These are phyloP conservation scores for Recurvirostra avosetta DNA, from an alignment of 2,113 vertebrate species.

Conservation along the genomic window DNA sequence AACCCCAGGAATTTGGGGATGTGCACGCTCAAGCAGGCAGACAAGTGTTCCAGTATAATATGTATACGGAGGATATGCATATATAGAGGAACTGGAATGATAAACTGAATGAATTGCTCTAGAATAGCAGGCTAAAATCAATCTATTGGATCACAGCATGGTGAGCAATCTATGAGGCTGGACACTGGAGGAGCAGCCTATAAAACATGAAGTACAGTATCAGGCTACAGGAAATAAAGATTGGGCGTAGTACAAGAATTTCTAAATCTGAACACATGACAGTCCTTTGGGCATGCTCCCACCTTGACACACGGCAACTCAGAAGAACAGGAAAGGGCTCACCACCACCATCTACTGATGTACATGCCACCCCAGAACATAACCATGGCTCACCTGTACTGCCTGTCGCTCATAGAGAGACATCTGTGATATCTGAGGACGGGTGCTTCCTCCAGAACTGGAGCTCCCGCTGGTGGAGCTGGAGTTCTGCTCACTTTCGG, in stretches of 20 bases:
- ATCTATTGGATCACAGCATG: not conserved
- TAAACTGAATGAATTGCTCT: not conserved
- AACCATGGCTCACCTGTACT: conserved; percentile 81
- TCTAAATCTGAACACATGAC: not conserved
- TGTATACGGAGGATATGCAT: not conserved
- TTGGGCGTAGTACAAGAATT: not conserved
- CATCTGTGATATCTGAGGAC: conserved; percentile 95
- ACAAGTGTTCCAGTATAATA: not conserved
- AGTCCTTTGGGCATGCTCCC: not conserved
- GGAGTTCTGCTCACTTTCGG: conserved; percentile 92
- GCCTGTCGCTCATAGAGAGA: conserved; percentile 95
- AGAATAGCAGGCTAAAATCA: not conserved
- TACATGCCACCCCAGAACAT: not conserved
- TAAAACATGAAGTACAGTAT: not conserved
- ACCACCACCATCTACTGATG: not conserved
- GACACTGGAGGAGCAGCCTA: not conserved
- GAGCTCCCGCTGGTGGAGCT: conserved; percentile 82
- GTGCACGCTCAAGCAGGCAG: not conserved
- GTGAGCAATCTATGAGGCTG: not conserved
- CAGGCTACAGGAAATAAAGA: not conserved
- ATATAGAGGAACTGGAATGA: not conserved
- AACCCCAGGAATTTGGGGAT: not conserved
- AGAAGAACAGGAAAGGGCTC: not conserved
- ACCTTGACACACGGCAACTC: not conserved
- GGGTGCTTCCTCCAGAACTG: conserved; percentile 84